Evolutionary conservation across 2,113 vertebrate species (phyloP).

Genomic region (Sinocyclocheilus anshuiensis): DNA sequence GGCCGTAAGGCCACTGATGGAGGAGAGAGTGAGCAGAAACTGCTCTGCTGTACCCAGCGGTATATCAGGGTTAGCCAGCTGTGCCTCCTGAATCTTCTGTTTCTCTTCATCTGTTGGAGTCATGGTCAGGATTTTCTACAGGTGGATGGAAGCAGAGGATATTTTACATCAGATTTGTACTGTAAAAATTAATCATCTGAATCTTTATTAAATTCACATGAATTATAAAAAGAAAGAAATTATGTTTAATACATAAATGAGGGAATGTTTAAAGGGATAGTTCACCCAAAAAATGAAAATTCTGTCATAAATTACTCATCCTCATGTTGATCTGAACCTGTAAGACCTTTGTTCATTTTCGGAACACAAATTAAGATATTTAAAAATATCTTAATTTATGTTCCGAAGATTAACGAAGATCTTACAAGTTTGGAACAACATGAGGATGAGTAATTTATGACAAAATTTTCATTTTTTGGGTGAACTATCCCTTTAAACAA

Average conservation of each 20-base stretch:
- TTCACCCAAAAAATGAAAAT: no score
- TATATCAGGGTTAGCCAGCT: conserved; percentile 85
- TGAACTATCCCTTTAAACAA: no score
- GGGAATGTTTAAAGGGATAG: not conserved
- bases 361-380: no score
- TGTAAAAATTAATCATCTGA: not conserved
- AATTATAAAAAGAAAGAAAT: not conserved
- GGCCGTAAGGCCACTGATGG: conserved; percentile 84
- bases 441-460: no score
- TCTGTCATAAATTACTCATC: no score
- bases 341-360: no score
- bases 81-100: conserved; percentile 93
- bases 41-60: conserved; percentile 90
- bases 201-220: not conserved
- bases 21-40: conserved; percentile 86
- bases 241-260: not conserved
- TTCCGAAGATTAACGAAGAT: no score
- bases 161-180: not conserved
- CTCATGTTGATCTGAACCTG: no score
- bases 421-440: no score
- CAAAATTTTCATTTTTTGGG: no score
- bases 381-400: no score
- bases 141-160: not conserved
- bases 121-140: conserved; percentile 95
- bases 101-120: conserved; percentile 92